Evolutionary conservation across 1,140 invertebrate genomes (phyloP).

Genomic region (Macrobrachium rosenbergii): DNA sequence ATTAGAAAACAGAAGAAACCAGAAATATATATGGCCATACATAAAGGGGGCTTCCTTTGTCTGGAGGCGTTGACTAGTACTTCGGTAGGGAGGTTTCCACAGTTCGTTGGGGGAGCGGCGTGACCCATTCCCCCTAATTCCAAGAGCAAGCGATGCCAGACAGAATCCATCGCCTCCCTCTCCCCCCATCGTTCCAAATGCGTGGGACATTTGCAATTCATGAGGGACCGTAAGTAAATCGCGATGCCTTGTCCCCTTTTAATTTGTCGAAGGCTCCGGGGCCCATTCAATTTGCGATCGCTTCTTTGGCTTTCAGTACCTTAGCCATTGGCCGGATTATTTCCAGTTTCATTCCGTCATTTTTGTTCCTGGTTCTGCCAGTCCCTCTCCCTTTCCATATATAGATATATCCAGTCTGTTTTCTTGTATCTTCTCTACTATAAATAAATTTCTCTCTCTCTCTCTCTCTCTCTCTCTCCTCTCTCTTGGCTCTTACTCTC

Average conservation of each 20-base stretch:
- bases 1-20: too few species aligned
- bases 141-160: not conserved
- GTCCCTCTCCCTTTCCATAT: not conserved
- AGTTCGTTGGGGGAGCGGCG: not conserved
- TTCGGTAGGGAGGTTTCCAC: not conserved
- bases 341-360: not conserved
- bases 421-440: not conserved
- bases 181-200: too few species aligned
- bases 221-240: conserved; percentile 31
- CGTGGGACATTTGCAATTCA: conserved; percentile 27
- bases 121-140: not conserved
- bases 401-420: too few species aligned
- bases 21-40: not conserved
- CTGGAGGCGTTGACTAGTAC: not conserved
- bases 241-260: conserved; percentile 3
- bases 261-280: conserved; percentile 21
- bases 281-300: conserved; percentile 7
- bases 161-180: too few species aligned
- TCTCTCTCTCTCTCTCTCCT: conserved; percentile 18
- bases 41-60: not conserved
- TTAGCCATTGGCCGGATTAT: not conserved
- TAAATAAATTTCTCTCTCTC: not conserved
- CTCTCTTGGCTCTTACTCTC: not conserved
- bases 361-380: not conserved
- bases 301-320: conserved; percentile 12